Evolutionary conservation across 2,113 vertebrate species (phyloP), one percentile per base, ranked within the genome.

Genomic region (Cyanoramphus novaezelandiae): DNA sequence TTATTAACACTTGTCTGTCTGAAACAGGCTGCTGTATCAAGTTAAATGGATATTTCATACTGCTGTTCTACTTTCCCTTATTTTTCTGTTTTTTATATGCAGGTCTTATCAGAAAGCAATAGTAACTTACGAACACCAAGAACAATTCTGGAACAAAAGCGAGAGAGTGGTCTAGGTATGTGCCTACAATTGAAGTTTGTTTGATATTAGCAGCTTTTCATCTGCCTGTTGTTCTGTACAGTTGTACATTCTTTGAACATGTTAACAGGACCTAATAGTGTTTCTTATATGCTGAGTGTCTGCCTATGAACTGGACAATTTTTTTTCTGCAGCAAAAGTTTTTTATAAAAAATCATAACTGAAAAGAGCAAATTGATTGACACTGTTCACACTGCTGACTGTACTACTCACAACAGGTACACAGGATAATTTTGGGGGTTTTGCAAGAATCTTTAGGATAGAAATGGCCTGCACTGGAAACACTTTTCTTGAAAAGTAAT

Each of bases 1-100:
- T 98, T 98, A 98, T 98, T 99, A 99, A 99, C 98, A 98, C 95
- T 92, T 97, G 97, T 98, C 97, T 98, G 98, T 98, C 98, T 98
- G 97, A 97, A 98, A 98, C 98, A 97, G 98, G 97, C 92, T 96
- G 93, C 96, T 97, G 96, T 98, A 97, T 98, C 96, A 96, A 95
- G 83, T 94, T 93, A 97, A 95, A 81, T 97, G 97, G 95, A 94
- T 49, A 6, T 93, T 87, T 86, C 20, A 76, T 82, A 76, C 85
- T 91, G 75, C 82, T 86, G 62, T 93, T 81, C 86, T 96, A 62
- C 84, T 95, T 95, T 76, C 78, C 91, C 96, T 97, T 97, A 98
- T 96, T 97, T 96, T 96, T 96, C 90, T 96, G 74, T 88, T 97
- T 97, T 97, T 94, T 79, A 95, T 86, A 52, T 96, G 33, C 91